Evolutionary conservation across 2,888 invertebrate species (phyloP), one percentile per base, ranked within the genome.

Genomic region (Zhuqinia jingwanae): DNA sequence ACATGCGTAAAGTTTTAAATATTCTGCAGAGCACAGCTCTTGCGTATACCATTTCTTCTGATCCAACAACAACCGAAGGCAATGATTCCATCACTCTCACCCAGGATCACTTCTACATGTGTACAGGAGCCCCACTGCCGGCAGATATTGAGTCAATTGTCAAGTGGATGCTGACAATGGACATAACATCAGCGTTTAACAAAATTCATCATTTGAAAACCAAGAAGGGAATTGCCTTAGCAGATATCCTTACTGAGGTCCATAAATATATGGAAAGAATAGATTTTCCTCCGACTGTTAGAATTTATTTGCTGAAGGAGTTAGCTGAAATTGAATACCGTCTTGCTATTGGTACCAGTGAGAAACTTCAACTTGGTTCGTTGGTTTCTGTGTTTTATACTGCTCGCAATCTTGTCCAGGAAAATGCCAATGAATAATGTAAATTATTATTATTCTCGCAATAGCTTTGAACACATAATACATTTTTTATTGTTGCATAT

Each of bases 1-100:
- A 99, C 93, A 99, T 99, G 99, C 94, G 99, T 90, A 97, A 97
- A 92, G 98, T 99, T 0, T 93, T 99, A 25, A 99, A 99, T 93
- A 96, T 99, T 25, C 93, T 99, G 75, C 99, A 99, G 93, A 98
- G 98, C 93, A 97, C 98, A 13, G 96, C 97, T 93, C 95, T 99
- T 93, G 98, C 99, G 0, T 98, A 96, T 92, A 88, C 89, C 42
- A 87, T 87, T 30, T 88, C 85, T 13, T 13, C 17, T 0, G 85
- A 88, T 58, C 89, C 89, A 5, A 56, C 87, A 10, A 85, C 75
- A 3, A 84, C 85, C 0, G 89, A 85, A 11, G 89, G 87, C 36
- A 81, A 88, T n/a, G 85, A 89, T 75, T n/a, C 79, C 8, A 96
- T 96, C 90, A 93, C 94, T 89, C 97, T 99, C 45, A 96, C 95